Base-by-base conservation (phyloP, 1,140 invertebrate species). In the Drosophila pallidifrons region DNA sequence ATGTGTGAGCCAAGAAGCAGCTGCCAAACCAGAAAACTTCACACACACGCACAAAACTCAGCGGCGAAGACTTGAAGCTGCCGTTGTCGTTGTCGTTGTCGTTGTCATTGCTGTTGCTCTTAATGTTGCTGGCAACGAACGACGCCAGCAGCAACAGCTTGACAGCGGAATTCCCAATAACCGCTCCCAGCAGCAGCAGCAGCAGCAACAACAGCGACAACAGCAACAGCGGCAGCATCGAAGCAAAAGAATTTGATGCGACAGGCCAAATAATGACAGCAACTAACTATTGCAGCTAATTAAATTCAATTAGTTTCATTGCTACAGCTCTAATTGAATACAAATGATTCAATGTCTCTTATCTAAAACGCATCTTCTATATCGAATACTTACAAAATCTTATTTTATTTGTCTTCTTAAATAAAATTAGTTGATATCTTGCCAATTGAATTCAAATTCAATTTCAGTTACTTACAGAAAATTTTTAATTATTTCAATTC, bases 11-110 rank as follows among this genome's bases (percentile, higher is more conserved):
- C 82, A 80, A 82, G 83, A 88, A 88, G 83, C 83, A 83, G 82
- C 82, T 83, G 83, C 63, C 83, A 88, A 88, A 88, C 83, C 83
- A 88, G 83, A 88, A 87, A 88, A 43, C 83, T 75, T 25, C 20
- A 71, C 59, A 75, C 58, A 71, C 59, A 64, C 73, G 38, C 60
- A 71, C 46, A 64, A 25, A 16, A 51, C 59, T 8, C 16, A 54
- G 57, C 70, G 59, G 15, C 38, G 30, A 59, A 65, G 13, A 61
- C 69, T 63, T 47, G 28, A 35, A 60, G 52, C 30, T 45, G 60
- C 7, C 13, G 52, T 13, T 45, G 55, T n/a, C 32, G 68, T 11
- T 25, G 59, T 57, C 16, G 54, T 5, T 61, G 68, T n/a, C 55
- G 57, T 54, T 57, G 64, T 7, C 57, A 52, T 25, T 59, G 65